A percentile compares a stretch with the other conserved stretches of the same genome.
phyloP scores from a whole-genome alignment of 2,888 invertebrate genomes.

The Philonicus albiceps region DNA sequence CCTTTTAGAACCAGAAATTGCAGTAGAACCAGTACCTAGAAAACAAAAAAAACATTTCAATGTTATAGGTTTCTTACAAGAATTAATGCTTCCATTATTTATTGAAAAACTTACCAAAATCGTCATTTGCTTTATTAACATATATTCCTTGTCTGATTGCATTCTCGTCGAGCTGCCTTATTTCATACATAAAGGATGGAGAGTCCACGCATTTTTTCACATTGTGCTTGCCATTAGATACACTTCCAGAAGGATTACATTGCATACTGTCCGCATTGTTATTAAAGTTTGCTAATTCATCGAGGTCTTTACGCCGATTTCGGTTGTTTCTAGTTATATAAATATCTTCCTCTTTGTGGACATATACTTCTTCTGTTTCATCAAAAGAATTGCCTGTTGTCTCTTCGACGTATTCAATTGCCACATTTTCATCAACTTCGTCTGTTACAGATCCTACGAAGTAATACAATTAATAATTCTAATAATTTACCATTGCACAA shows the following conservation, averaged over 20 bases:
- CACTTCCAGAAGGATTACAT: not conserved
- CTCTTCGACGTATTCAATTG: conserved; percentile 56
- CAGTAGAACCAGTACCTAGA: not conserved
- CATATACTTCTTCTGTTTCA: conserved; percentile 37
- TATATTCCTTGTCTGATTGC: conserved; percentile 33
- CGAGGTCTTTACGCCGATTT: not conserved
- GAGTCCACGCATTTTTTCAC: conserved; percentile 14
- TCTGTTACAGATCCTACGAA: conserved; percentile 49
- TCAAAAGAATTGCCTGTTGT: conserved; percentile 41
- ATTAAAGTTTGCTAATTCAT: not conserved
- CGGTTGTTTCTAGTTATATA: not conserved
- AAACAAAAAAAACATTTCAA: not conserved
- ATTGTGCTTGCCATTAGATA: conserved; percentile 21
- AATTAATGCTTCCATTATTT: too few species aligned
- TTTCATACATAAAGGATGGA: conserved; percentile 32
- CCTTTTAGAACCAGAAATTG: conserved; percentile 12
- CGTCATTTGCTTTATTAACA: not conserved
- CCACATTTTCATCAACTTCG: conserved; percentile 55
- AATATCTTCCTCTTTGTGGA: not conserved
- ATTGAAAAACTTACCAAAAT: conserved; percentile 9
- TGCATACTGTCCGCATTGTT: conserved; percentile 3
- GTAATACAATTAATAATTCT: not conserved
- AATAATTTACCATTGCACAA: not conserved
- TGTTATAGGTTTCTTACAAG: not conserved
- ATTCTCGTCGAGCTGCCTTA: conserved; percentile 45